Evolutionary conservation across 2,797 vertebrate genomes (phyloP).

Genomic region (Leptodactylus fallax): DNA sequence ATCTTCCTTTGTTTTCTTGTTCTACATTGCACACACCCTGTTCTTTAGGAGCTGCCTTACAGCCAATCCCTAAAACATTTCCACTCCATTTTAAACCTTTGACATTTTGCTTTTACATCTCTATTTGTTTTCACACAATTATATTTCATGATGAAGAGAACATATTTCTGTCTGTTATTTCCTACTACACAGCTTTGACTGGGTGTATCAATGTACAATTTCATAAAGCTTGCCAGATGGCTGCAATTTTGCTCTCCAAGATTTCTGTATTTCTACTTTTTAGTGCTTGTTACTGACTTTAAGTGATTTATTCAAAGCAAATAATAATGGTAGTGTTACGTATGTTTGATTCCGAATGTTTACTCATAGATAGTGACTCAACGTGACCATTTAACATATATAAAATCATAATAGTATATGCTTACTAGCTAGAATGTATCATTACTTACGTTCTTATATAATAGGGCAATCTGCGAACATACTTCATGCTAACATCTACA

Average conservation of each 20-base stretch:
- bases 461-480: not conserved
- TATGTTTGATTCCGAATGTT: not conserved
- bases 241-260: constrained; percentile 13
- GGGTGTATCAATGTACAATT: constrained; percentile 27
- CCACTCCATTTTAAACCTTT: constrained; percentile 26
- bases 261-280: constrained; percentile 29
- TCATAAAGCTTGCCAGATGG: constrained; percentile 28
- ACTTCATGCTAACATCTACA: not conserved
- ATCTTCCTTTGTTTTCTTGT: not conserved
- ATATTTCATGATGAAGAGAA: constrained; percentile 36
- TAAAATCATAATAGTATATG: not conserved
- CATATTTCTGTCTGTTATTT: constrained; percentile 32
- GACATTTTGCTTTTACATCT: constrained; percentile 33
- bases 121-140: constrained; percentile 46
- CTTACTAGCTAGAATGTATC: no score
- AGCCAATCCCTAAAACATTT: constrained; percentile 45
- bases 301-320: constrained; percentile 16
- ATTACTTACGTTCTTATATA: not conserved
- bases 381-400: not conserved
- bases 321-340: not conserved
- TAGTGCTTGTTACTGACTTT: not conserved
- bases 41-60: constrained; percentile 16
- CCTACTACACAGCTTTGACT: constrained; percentile 38
- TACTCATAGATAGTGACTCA: not conserved
- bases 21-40: not conserved